Base-by-base conservation (phyloP, 2,888 invertebrate species). In the Parnassius mnemosyne region DNA sequence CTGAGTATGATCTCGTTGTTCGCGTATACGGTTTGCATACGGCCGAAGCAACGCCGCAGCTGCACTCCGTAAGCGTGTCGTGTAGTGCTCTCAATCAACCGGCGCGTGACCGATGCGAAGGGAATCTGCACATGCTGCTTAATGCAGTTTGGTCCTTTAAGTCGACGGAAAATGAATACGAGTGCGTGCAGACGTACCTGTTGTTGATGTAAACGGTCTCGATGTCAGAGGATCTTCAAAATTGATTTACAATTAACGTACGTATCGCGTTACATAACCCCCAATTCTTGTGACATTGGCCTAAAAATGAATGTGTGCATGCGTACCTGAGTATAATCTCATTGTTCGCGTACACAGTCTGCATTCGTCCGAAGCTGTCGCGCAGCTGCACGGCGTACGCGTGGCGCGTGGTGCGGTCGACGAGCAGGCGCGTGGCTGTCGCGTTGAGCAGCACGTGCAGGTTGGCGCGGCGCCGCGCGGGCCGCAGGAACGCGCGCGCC, bases 361-460 rank as follows among this genome's bases (percentile, higher is more conserved):
- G 92, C 2, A 90, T 93, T 0, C 87, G 92, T 0, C 94, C 94
- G 58, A 88, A 84, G 60, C 87, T 88, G 75, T 94, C 93, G 56
- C 92, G 79, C 52, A 95, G 93, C 79, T 97, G 95, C 0, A 97
- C 96, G 0, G 96, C 97, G 65, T 96, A 94, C 0, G 95, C 95
- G 57, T 94, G 93, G 71, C 96, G 94, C 0, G 94, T 94, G 34
- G 93, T 93, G 61, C 94, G 93, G 78, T 97, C 95, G 73, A 97
- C 95, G 43, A 97, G 90, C 0, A 97, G 93, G 74, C 93, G 93
- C 0, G 96, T 93, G 1, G 94, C 97, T 0, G 96, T 96, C 0
- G 97, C 94, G 80, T 97, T 96, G 2, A 97, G 93, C 85, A 97
- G 92, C 56, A 97, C 93, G 79, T 97, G 96, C 5, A 97, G 92